These are phyloP conservation scores for Callionymus lyra DNA, from an alignment of 2,113 vertebrate genomes.

Conservation along the genomic window DNA sequence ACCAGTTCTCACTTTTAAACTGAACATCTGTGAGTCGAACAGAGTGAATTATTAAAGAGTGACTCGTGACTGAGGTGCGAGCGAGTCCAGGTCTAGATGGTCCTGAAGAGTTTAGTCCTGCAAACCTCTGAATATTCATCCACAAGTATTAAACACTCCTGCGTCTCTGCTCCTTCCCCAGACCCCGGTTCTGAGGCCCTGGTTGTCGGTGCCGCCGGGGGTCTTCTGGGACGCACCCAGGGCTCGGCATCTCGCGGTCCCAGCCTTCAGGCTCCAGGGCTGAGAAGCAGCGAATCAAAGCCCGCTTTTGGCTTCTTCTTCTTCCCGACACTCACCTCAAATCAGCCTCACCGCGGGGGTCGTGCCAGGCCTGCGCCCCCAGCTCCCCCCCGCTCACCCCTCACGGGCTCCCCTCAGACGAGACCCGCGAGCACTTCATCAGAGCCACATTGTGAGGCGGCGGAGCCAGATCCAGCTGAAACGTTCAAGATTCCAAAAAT, in stretches of 20 bases:
- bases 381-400: conserved; percentile 44
- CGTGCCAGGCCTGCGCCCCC: conserved; percentile 44
- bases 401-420: conserved; percentile 49
- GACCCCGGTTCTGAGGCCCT: conserved; percentile 37
- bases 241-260: conserved; percentile 36
- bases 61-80: conserved; percentile 39
- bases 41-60: conserved; percentile 1
- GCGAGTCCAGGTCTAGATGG: conserved; percentile 32
- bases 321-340: conserved; percentile 54
- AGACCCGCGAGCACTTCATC: conserved; percentile 63
- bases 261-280: conserved; percentile 39
- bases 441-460: conserved; percentile 66
- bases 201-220: conserved; percentile 31
- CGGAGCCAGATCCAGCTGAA: conserved; percentile 41
- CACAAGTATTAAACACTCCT: conserved; percentile 50
- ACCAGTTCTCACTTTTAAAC: conserved; percentile 22
- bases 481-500: conserved; percentile 50
- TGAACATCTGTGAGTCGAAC: conserved; percentile 21
- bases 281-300: conserved; percentile 61
- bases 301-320: conserved; percentile 46
- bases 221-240: conserved; percentile 50
- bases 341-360: conserved; percentile 65
- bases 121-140: conserved; percentile 57
- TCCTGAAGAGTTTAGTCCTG: conserved; percentile 44
- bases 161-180: conserved; percentile 48